Evolutionary conservation across 2,888 invertebrate genomes (phyloP).

Genomic region (Esperia sulphurella): DNA sequence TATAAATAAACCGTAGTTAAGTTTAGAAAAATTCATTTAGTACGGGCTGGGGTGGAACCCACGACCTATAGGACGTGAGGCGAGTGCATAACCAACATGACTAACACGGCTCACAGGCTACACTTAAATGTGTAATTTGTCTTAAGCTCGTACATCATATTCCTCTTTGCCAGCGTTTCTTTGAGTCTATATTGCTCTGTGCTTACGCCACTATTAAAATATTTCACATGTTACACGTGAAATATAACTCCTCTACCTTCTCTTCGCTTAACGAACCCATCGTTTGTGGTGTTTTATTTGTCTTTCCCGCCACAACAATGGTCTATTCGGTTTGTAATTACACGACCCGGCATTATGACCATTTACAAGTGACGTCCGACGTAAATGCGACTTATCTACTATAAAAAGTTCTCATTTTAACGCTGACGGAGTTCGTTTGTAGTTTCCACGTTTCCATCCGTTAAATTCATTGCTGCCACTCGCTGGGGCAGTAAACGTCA

Average conservation of each 20-base stretch:
- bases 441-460: slow-evolving; percentile 26
- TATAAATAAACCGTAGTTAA: no score
- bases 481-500: slow-evolving; percentile 31
- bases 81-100: no score
- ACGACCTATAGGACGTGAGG: no score
- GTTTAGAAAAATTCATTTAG: no score
- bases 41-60: no score
- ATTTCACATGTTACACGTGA: neutral
- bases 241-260: neutral
- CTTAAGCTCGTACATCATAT: no score
- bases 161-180: neutral
- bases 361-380: slow-evolving; percentile 33
- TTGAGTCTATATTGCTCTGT: neutral
- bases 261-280: slow-evolving; percentile 9
- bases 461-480: slow-evolving; percentile 35
- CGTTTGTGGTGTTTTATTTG: slow-evolving; percentile 18
- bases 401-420: slow-evolving; percentile 45
- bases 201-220: slow-evolving; percentile 2
- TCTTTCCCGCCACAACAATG: slow-evolving; percentile 45
- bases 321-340: slow-evolving; percentile 39
- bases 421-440: slow-evolving; percentile 27
- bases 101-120: no score
- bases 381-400: slow-evolving; percentile 41
- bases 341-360: slow-evolving; percentile 25
- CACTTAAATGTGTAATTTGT: no score